Evolutionary conservation across 1,140 invertebrate species (phyloP), one percentile per base, ranked within the genome.

Genomic region (Tetramorium simillimum): DNA sequence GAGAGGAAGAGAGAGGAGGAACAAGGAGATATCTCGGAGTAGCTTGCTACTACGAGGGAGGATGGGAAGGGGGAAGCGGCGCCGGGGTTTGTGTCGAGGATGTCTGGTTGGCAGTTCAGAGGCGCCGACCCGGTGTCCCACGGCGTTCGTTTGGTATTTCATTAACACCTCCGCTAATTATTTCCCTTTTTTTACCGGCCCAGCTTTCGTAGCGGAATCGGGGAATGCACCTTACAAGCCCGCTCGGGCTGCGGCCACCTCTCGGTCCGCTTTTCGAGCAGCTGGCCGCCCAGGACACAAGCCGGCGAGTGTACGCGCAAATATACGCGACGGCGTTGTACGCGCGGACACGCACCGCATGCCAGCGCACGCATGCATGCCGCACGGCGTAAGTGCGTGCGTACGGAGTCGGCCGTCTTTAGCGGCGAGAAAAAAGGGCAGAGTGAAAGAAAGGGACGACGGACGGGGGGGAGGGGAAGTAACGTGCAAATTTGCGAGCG

Each of bases 151-250:
- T 94, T 92, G 95, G 94, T 95, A 95, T 95, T 95, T 95, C 95
- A 95, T 95, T 95, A 95, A 95, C 95, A 95, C 95, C 95, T 95
- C 91, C 90, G 92, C 94, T 95, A 95, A 95, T 95, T 95, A 95
- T 95, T 95, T 93, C 92, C 91, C 93, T 94, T 94, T 92, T 94
- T 92, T 92, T 90, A 78, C 87, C 86, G 65, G 80, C 49, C 49
- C 87, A 56, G 90, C 88, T 89, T 89, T 91, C 86, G 89, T 90
- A 91, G 88, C 81, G 85, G 91, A 87, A 85, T 87, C 86, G 80
- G 88, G 65, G 88, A 91, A 92, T 92, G 86, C 85, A 67, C 88
- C 87, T 89, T 89, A 91, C 90, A 89, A 91, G 90, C 33, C 7
- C 63, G 56, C 75, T n/a, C 53, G 53, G 72, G n/a, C n/a, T 24